phyloP scores from a whole-genome alignment of 2,888 invertebrate species.

The Junonia oenone region DNA sequence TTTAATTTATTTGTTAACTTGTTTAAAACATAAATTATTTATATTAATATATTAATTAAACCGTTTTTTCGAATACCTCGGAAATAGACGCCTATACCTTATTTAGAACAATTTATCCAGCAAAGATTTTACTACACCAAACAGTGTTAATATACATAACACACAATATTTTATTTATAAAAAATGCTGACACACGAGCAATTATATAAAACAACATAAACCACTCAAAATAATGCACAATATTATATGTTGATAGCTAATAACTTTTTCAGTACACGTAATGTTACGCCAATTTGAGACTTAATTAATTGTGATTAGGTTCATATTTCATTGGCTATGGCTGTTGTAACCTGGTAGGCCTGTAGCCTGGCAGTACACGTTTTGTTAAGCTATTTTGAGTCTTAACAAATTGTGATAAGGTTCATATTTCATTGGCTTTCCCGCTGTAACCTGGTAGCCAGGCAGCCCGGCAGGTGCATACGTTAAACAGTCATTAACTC shows the following conservation, averaged over 20 bases:
- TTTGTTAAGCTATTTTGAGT: neutral
- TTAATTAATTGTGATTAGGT: neutral
- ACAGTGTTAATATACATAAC: neutral
- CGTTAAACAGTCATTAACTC: conserved; percentile 19
- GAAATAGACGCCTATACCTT: too few species aligned
- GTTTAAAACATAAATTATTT: too few species aligned
- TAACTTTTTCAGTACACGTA: conserved; percentile 2
- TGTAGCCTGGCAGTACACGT: neutral
- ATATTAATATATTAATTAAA: too few species aligned
- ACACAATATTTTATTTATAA: neutral
- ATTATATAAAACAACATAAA: neutral
- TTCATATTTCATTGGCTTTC: conserved; percentile 4
- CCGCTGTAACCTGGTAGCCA: too few species aligned
- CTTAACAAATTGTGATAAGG: neutral
- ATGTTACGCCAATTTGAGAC: neutral
- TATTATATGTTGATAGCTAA: neutral
- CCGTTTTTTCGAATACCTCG: too few species aligned
- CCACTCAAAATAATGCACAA: neutral
- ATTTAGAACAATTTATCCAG: too few species aligned
- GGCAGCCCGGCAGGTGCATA: conserved; percentile 12
- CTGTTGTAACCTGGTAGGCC: neutral
- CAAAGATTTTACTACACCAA: too few species aligned
- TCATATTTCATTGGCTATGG: conserved; percentile 5
- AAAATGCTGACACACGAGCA: conserved; percentile 1
- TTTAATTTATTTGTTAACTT: too few species aligned